phyloP scores from a whole-genome alignment of 2,888 invertebrate genomes.

The Sericinus montela region DNA sequence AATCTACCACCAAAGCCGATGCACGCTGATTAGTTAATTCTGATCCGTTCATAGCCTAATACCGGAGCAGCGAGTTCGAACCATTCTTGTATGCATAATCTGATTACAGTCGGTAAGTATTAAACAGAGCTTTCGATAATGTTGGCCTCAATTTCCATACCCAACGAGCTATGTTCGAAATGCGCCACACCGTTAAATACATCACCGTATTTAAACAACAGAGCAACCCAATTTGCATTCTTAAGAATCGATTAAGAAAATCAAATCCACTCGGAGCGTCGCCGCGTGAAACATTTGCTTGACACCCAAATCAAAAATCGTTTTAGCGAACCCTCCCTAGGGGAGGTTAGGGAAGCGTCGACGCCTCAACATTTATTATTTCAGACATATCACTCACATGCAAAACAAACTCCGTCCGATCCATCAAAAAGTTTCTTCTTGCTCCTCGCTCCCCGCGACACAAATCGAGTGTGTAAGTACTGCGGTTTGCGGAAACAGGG shows the following conservation, averaged over 20 bases:
- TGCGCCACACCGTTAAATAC: conserved; percentile 21
- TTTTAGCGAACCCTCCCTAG: conserved; percentile 70
- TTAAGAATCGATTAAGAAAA: conserved; percentile 75
- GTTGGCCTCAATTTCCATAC: conserved; percentile 57
- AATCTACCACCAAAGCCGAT: conserved; percentile 72
- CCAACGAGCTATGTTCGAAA: conserved; percentile 33
- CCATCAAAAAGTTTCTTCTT: conserved; percentile 74
- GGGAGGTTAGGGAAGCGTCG: conserved; percentile 67
- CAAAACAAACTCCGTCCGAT: conserved; percentile 79
- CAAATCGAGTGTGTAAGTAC: conserved; percentile 77
- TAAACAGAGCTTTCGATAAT: conserved; percentile 66
- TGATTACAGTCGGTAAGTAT: conserved; percentile 74
- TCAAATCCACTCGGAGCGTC: conserved; percentile 70
- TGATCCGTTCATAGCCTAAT: conserved; percentile 67
- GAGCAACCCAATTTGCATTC: conserved; percentile 52
- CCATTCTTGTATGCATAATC: conserved; percentile 78
- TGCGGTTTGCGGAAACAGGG: conserved; percentile 52
- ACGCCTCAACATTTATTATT: conserved; percentile 80
- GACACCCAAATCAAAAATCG: conserved; percentile 80
- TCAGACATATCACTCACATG: conserved; percentile 80
- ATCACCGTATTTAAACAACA: conserved; percentile 7
- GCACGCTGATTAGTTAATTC: conserved; percentile 77
- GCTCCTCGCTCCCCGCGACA: conserved; percentile 47
- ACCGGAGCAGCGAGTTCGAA: conserved; percentile 54
- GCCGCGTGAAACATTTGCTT: conserved; percentile 77